Evolutionary conservation across 2,797 vertebrate genomes (phyloP), one percentile per base, ranked within the genome.

Genomic region (Chaetophractus vellerosus): DNA sequence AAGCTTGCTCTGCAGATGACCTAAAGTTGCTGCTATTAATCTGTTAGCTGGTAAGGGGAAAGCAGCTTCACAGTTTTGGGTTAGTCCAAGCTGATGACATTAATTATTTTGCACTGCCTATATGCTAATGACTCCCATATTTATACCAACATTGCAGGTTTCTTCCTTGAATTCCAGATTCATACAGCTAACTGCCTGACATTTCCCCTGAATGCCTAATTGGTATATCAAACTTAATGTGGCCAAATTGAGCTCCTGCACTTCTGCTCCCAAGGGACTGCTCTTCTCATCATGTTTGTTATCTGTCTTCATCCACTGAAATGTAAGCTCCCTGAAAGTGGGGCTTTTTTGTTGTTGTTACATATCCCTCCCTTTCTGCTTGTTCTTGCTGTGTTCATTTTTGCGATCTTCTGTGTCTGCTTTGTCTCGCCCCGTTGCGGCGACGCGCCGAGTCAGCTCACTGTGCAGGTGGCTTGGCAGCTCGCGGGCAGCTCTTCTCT

Each of bases 101-200:
- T 45, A 45, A 45, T 45, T 45, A 45, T 45, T 45, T 45, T 45
- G 45, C 45, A 45, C 26, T 76, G 66, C 85, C 75, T 74, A 75
- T 86, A 79, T 90, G 81, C n/a, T 89, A 86, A 85, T 80, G 50
- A 45, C 48, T 86, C 63, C 28, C 45, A 91, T 85, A 82, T 89
- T 63, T 74, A 87, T 93, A 78, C 23, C 24, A 82, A 79, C 1
- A n/a, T 63, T 93, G 23, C 19, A 86, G 88, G 69, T 88, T 93
- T 66, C 45, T 55, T 81, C 14, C 6, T 55, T 79, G 71, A 89
- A 79, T 90, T 83, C 50, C 31, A 79, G 59, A 75, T 66, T 91
- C 57, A 81, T 28, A 69, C 15, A 72, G 48, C 33, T 69, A 28
- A 21, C 24, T 45, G 55, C 61, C 24, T 79, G 66, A 82, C 50